Evolutionary conservation across 2,113 vertebrate species (phyloP), one percentile per base, ranked within the genome.

Genomic region (Melozone crissalis): DNA sequence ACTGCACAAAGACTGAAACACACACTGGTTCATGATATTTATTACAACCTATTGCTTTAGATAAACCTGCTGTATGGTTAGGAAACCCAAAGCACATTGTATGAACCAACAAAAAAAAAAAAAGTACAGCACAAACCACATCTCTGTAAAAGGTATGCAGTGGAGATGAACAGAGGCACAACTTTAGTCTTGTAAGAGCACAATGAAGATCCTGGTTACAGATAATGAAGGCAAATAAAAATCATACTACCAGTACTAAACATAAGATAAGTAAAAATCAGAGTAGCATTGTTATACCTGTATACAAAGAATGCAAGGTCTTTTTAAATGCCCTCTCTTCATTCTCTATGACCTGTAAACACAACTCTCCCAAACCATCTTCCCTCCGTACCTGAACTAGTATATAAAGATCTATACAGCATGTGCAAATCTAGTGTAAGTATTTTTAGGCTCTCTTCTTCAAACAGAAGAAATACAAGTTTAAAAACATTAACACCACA

Each of bases 31-130:
- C 88, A 91, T 33, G 8, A 82, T 79, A 67, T 96, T 97, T 95
- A 96, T 94, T 96, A 94, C 89, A 84, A 88, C 62, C 93, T 96
- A 95, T 91, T 97, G 96, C 96, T 97, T 97, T 90, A 91, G 79
- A 92, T 65, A 93, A 91, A 87, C 63, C 83, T 89, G 83, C 75
- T 87, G 65, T 69, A 95, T 24, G 67, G 62, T 95, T 73, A 51
- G 49, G 57, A 77, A 95, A 92, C 62, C 58, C 52, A 89, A 90
- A 91, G 65, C 78, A 94, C 39, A 33, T 47, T 41, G 17, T 63
- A 43, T 81, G 44, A 90, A 90, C 44, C 68, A 62, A 76, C 21
- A 31, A 61, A 67, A 89, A 54, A 67, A 89, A 54, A 49, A 84
- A 41, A 84, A 20, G 28, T 82, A 91, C 77, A 94, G 67, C 75